Conservation (phyloP, 2,797 vertebrate species). For the Streptopelia turtur region DNA sequence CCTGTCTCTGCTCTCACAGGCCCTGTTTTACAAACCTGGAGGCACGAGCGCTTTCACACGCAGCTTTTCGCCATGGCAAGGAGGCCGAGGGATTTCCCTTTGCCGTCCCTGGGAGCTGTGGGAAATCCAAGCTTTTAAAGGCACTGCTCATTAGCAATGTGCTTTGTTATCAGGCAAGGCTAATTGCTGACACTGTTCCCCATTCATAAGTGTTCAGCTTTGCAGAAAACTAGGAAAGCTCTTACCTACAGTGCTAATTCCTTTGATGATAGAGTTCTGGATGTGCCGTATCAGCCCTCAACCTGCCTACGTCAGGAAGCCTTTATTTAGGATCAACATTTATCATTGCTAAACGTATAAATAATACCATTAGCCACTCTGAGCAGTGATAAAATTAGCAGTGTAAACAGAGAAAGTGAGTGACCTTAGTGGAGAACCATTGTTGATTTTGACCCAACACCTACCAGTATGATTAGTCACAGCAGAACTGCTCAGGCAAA, state of each 20-base stretch:
- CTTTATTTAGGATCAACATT: slow-evolving; percentile 75
- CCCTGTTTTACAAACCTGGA: background rate
- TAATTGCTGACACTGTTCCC: background rate
- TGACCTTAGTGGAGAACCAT: slow-evolving; percentile 74
- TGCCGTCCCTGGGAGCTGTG: background rate
- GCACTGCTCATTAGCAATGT: background rate
- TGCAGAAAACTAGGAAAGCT: slow-evolving; percentile 46
- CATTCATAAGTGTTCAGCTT: slow-evolving; percentile 47
- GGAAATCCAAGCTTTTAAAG: background rate
- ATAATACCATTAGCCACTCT: slow-evolving; percentile 75
- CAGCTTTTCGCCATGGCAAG: background rate
- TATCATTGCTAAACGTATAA: slow-evolving; percentile 76
- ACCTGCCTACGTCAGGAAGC: slow-evolving; percentile 59
- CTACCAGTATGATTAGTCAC: slow-evolving; percentile 76
- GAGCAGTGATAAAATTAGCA: slow-evolving; percentile 79
- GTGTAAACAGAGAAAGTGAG: slow-evolving; percentile 76
- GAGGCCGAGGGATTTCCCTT: background rate
- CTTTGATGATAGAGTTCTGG: slow-evolving; percentile 63
- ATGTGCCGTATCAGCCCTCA: slow-evolving; percentile 64
- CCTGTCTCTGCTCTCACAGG: background rate
- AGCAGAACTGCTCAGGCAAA: slow-evolving; percentile 52
- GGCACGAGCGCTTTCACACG: background rate
- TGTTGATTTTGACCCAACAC: slow-evolving; percentile 79
- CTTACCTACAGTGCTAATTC: slow-evolving; percentile 29
- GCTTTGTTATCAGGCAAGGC: background rate